These are phyloP conservation scores for Neofelis nebulosa DNA, from an alignment of 2,113 vertebrate species.

Conservation along the genomic window DNA sequence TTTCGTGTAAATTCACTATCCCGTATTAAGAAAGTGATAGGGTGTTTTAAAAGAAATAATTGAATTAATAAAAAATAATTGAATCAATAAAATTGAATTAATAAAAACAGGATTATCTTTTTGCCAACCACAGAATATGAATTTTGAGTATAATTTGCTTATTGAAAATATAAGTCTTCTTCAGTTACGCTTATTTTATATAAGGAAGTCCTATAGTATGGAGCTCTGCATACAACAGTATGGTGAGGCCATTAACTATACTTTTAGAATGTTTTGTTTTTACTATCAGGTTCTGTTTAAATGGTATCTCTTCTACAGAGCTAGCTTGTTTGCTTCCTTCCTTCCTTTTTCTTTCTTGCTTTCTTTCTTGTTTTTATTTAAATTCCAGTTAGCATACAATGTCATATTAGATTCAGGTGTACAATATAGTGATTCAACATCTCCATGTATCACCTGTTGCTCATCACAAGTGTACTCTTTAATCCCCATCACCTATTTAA, in stretches of 20 bases:
- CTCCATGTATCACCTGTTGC: neutral
- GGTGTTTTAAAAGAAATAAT: slow-evolving; percentile 2
- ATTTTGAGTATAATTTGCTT: neutral
- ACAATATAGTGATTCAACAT: neutral
- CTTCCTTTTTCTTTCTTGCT: neutral
- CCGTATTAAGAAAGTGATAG: neutral
- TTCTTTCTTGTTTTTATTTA: neutral
- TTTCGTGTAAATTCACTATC: neutral
- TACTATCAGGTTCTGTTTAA: neutral
- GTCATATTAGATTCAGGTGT: neutral
- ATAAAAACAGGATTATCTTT: neutral
- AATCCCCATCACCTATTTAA: neutral
- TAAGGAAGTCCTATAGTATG: neutral
- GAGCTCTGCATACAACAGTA: neutral
- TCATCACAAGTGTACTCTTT: neutral
- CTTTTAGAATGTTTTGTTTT: neutral
- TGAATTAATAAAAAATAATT: neutral
- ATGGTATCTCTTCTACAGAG: neutral
- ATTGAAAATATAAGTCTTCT: neutral
- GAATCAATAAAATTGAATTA: neutral
- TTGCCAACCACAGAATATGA: neutral
- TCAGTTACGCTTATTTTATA: neutral
- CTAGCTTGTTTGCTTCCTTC: neutral
- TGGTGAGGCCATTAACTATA: neutral
- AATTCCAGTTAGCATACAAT: neutral